These are phyloP conservation scores for Pseudomyrmex pallidus DNA, from an alignment of 1,140 invertebrate genomes.

Conservation along the genomic window DNA sequence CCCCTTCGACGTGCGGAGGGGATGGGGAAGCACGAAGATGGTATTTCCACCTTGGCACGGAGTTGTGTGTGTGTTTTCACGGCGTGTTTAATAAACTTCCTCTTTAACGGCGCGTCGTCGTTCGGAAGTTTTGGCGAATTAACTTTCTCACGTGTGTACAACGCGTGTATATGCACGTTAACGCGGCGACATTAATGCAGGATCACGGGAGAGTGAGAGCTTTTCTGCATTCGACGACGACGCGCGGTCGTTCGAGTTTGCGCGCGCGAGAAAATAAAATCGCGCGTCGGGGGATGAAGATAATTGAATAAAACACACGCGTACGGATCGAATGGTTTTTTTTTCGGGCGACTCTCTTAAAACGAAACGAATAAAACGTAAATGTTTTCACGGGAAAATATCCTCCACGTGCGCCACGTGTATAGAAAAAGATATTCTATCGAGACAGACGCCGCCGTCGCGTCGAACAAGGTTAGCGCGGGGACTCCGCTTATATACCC, in stretches of 20 bases:
- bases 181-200: neutral
- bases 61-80: no score
- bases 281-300: neutral
- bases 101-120: neutral
- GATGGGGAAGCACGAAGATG: neutral
- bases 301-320: constrained; percentile 1
- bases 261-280: neutral
- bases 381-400: constrained; percentile 14
- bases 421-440: constrained; percentile 5
- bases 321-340: neutral
- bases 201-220: neutral
- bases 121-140: constrained; percentile 36
- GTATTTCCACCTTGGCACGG: constrained; percentile 1
- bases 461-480: neutral
- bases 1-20: no score
- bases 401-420: neutral
- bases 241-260: no score
- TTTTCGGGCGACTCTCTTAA: neutral
- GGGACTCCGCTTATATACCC: neutral
- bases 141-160: neutral
- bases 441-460: constrained; percentile 14
- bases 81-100: constrained; percentile 16
- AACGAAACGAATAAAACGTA: constrained; percentile 6
- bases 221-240: neutral
- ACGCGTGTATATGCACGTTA: neutral